Base-by-base conservation (phyloP, 2,113 vertebrate species). In the Arvicanthis niloticus region DNA sequence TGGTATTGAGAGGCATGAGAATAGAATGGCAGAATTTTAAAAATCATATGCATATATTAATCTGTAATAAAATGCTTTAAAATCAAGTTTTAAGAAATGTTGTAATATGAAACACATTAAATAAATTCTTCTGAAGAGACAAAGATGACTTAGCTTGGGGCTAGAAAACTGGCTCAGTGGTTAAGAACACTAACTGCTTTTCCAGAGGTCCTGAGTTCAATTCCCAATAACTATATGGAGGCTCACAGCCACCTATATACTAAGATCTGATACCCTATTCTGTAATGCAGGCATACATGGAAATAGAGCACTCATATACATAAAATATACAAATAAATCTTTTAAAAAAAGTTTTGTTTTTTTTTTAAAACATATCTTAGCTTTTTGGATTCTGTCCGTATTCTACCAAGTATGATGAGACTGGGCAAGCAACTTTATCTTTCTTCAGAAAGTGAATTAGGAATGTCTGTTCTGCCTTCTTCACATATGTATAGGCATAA, bases 1-100 rank as follows among this genome's bases (percentile, higher is more conserved):
- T 56, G 9, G 51, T 80, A 56, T 17, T 53, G 31, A 22, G 21
- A 82, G 11, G 53, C 37, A 82, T 82, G 53, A n/a, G 21, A 40
- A 82, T 26, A 82, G 12, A 82, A 82, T 82, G 53, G n/a, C 5
- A 82, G 53, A 58, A 82, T 24, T 26, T 82, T 58, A 26, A 11
- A 58, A 58, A 58, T 26, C 24, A 82, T 58, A 56, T 16, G 4
- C 51, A 40, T 24, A 58, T 26, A 82, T 40, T 58, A n/a, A 82
- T 82, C 78, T 82, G 78, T 82, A 58, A 58, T 19, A 91, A 60
- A 26, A 82, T 31, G 29, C 26, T 45, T 45, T 85, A 85, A 45
- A 62, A 84, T 24, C 88, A 37, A 91, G 72, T 60, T 81, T 53
- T 85, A 89, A 94, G 29, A 96, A 93, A 81, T 72, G 3, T 51